Base-by-base conservation (phyloP, 2,113 vertebrate species). In the Lepus europaeus region DNA sequence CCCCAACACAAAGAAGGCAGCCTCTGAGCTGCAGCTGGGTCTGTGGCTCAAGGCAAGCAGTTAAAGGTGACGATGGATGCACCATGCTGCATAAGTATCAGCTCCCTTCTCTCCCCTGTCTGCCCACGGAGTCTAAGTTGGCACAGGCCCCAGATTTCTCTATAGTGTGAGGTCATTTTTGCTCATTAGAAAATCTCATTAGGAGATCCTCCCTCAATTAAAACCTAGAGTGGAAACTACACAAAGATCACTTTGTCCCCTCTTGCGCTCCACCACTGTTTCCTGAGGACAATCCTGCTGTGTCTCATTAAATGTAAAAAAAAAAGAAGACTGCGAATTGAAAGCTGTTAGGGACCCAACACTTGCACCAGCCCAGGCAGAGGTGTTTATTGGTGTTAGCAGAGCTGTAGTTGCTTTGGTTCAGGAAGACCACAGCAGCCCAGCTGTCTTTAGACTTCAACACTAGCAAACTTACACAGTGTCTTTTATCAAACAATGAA, bases 181-280 rank as follows among this genome's bases (percentile, higher is more conserved):
- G 84, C 87, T 96, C 77, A 85, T 96, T 96, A 94, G 90, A 91
- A 95, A 97, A 89, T 45, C 82, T 93, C 93, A 87, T 97, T 91
- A 94, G 64, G 76, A 80, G 33, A 82, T 91, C 66, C 92, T 86
- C 89, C 90, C 66, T 87, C 87, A 68, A 80, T 94, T 91, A 94
- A 93, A 97, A 82, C 25, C 70, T 51, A 45, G 8, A 17, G 51
- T 88, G 90, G 73, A 93, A 96, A 94, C 76, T 86, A 92, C 33
- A 79, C 74, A 94, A 93, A 89, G 64, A 88, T 90, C 66, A 14
- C 14, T 76, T 83, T 82, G 78, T 74, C 66, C 70, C 68, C 22
- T 85, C 80, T 19, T 56, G 68, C 12, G 0, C 39, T 36, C 9
- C n/a, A 16, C 82, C 68, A 20, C 33, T 4, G 2, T 63, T 93